Evolutionary conservation across 1,140 invertebrate genomes (phyloP), one percentile per base, ranked within the genome.

Genomic region (Agrypnia vestita): DNA sequence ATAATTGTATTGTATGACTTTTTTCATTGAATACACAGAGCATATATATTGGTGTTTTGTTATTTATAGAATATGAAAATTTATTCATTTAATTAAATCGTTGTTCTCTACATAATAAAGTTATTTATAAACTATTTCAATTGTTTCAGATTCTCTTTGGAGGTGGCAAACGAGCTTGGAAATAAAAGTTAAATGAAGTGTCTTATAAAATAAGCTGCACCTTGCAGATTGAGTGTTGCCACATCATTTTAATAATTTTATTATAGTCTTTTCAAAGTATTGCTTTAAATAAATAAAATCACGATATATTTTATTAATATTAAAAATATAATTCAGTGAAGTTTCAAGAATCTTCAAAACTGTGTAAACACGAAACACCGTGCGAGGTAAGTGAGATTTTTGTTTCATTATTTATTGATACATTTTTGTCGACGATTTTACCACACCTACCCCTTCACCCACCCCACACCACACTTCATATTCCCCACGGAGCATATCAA

Each of bases 81-180:
- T 17, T 8, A 15, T 55, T 55, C 13, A 53, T 53, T 3, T n/a
- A 15, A 53, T 53, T 53, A 53, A 3, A n/a, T 53, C 11, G 49
- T 17, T 17, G 17, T 53, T 53, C 12, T 53, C 12, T 53, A 13
- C 4, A 15, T 56, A 7, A n/a, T 53, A 1, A n/a, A n/a, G 51
- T 56, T 56, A 17, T 56, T 3, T 13, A 7, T 17, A 56, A 3
- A 56, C 0, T 17, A 56, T 35, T 64, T 43, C 12, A 21, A 35
- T 64, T 64, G 61, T 64, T 64, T 64, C 61, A 64, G 61, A 44
- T 64, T 35, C 25, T 35, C 21, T 43, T 59, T 59, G 55, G 55
- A 21, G 55, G 55, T 15, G 21, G 11, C 15, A 21, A 59, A 59
- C 17, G 11, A 21, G 11, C 55, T 15, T 19, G 10, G 55, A 59